These are phyloP conservation scores for Lithobates sylvaticus DNA, from an alignment of 2,797 vertebrate species.

Conservation along the genomic window DNA sequence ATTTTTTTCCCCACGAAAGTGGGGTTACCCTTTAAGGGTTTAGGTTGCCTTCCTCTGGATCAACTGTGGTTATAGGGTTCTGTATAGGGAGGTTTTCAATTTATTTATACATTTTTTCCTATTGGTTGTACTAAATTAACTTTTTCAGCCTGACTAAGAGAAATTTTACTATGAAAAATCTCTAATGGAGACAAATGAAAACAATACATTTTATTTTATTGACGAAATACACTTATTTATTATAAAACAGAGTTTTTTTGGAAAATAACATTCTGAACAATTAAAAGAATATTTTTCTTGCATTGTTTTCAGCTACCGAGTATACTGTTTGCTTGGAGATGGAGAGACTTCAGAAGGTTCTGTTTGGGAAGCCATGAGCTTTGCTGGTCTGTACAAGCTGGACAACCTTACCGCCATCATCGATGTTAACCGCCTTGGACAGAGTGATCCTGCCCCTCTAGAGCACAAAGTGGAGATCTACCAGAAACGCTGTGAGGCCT, in stretches of 20 bases:
- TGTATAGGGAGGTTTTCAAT: too few species aligned
- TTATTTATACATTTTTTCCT: too few species aligned
- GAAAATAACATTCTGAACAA: background rate
- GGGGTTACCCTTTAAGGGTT: too few species aligned
- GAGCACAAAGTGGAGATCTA: conserved; percentile 94
- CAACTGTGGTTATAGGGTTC: too few species aligned
- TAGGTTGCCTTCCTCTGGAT: too few species aligned
- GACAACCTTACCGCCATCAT: conserved; percentile 94
- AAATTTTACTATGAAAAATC: too few species aligned
- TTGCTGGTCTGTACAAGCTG: conserved; percentile 93
- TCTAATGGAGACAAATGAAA: too few species aligned
- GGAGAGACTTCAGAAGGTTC: conserved; percentile 94
- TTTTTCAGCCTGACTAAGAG: too few species aligned
- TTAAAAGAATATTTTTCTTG: background rate
- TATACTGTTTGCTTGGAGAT: conserved; percentile 92
- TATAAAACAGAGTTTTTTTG: background rate
- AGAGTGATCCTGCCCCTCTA: conserved; percentile 90
- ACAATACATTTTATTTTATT: too few species aligned
- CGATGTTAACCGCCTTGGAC: conserved; percentile 95
- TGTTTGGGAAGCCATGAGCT: conserved; percentile 98
- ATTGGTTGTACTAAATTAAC: too few species aligned
- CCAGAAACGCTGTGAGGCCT: conserved; percentile 93
- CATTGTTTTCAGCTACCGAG: conserved; percentile 82
- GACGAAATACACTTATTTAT: background rate
- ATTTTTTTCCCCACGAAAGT: too few species aligned